phyloP scores from a whole-genome alignment of 2,888 invertebrate genomes.

The Thereva unica region DNA sequence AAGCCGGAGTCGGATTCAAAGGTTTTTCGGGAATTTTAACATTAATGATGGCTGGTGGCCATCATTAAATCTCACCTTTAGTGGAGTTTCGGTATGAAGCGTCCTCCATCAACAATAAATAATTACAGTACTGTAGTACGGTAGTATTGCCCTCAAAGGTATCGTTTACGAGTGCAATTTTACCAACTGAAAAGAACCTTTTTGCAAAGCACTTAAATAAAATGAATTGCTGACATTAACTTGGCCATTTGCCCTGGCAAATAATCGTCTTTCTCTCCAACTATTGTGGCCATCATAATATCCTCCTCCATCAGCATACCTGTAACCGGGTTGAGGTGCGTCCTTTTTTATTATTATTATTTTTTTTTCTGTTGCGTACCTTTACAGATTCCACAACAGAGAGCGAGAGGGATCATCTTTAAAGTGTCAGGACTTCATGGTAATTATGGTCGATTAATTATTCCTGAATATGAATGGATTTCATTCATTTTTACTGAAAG shows the following conservation, averaged over 20 bases:
- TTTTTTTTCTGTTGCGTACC: too few relatives aligned
- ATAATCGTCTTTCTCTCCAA: slow-evolving; percentile 19
- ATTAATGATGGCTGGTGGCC: slow-evolving; percentile 26
- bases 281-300: slow-evolving; percentile 30
- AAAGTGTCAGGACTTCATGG: slow-evolving; percentile 9
- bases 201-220: slow-evolving; percentile 20
- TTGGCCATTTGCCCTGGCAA: slow-evolving; percentile 22
- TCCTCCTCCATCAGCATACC: background rate
- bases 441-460: slow-evolving; percentile 25
- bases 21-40: slow-evolving; percentile 16
- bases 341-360: background rate
- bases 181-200: slow-evolving; percentile 26
- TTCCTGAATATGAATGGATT: background rate
- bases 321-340: background rate
- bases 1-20: too few relatives aligned
- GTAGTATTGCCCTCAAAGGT: slow-evolving; percentile 25
- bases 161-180: slow-evolving; percentile 26
- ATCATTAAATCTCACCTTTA: slow-evolving; percentile 27
- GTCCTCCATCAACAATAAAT: slow-evolving; percentile 12
- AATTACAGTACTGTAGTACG: slow-evolving; percentile 15
- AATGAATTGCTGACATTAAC: slow-evolving; percentile 26
- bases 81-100: background rate
- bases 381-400: background rate
- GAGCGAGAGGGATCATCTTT: slow-evolving; percentile 15
- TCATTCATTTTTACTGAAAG: slow-evolving; percentile 2